A percentile compares a stretch with the other conserved stretches of the same genome.
Conservation (phyloP, 2,888 invertebrate genomes). For the Nesidiocoris tenuis region DNA sequence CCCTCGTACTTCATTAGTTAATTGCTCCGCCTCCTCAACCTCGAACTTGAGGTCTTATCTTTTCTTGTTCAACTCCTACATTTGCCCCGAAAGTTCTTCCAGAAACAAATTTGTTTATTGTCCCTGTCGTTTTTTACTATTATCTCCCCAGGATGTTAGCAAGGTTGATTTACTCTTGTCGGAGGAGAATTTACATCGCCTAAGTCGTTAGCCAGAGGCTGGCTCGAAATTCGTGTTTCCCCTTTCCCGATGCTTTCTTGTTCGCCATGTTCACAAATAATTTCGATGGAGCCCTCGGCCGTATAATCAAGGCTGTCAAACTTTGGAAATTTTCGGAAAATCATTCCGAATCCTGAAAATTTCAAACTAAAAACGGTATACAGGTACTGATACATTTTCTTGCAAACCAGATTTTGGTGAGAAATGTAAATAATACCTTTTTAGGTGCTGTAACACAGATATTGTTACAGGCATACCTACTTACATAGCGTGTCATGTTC, state of each 20-base stretch:
- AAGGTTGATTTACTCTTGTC: neutral
- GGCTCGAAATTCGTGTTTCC: neutral
- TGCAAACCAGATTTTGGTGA: too few relatives aligned
- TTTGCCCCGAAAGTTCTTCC: neutral
- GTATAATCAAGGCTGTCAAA: too few relatives aligned
- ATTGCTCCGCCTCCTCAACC: constrained; percentile 20
- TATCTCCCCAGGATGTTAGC: neutral
- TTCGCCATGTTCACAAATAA: too few relatives aligned
- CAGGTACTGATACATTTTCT: too few relatives aligned
- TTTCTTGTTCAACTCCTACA: constrained; percentile 22
- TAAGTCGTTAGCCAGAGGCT: neutral
- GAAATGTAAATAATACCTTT: too few relatives aligned
- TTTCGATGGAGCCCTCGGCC: too few relatives aligned
- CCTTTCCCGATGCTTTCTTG: neutral
- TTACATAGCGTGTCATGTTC: too few relatives aligned
- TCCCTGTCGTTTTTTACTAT: neutral
- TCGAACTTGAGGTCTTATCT: constrained; percentile 1
- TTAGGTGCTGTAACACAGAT: too few relatives aligned
- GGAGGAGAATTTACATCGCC: neutral
- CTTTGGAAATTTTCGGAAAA: too few relatives aligned
- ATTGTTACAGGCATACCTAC: too few relatives aligned
- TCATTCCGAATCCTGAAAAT: too few relatives aligned
- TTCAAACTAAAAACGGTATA: too few relatives aligned
- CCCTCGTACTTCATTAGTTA: constrained; percentile 42
- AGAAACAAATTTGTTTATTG: neutral